Conservation (phyloP, 64 coral and sea anemone species). For the Hydrozoanthus tunicans region DNA sequence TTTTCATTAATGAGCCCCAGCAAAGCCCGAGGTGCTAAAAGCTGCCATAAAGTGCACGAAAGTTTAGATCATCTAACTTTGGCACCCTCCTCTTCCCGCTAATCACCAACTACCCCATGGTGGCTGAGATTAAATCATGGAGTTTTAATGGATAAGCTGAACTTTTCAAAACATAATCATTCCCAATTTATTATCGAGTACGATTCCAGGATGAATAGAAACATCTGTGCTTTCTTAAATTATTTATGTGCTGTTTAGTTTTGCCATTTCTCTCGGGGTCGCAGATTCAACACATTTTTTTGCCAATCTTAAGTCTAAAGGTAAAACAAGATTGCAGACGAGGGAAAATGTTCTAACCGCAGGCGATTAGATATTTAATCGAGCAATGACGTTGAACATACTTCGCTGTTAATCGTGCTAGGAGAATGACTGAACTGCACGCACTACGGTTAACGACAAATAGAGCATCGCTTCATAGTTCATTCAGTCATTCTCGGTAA, state of each 20-base stretch:
- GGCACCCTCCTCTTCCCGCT: background rate
- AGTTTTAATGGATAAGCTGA: conserved; percentile 3
- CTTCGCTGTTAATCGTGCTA: background rate
- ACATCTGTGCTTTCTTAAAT: conserved; percentile 60
- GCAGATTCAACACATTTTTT: conserved; percentile 9
- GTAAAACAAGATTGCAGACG: conserved; percentile 35
- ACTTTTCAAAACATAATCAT: conserved; percentile 43
- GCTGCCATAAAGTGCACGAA: conserved; percentile 16
- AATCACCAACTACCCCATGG: background rate
- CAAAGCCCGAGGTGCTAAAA: conserved; percentile 37
- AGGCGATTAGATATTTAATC: conserved; percentile 40
- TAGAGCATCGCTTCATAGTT: background rate
- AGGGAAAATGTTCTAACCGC: conserved; percentile 32
- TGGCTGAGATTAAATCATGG: background rate
- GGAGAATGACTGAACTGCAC: background rate
- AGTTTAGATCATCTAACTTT: background rate
- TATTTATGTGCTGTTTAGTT: conserved; percentile 53
- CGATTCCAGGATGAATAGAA: conserved; percentile 49
- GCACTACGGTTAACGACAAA: background rate
- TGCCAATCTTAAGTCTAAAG: conserved; percentile 5
- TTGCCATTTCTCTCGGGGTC: conserved; percentile 38
- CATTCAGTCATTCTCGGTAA: conserved; percentile 6
- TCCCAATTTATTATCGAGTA: conserved; percentile 44
- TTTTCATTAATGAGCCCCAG: conserved; percentile 36
- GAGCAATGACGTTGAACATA: conserved; percentile 8